These are phyloP conservation scores for Pangasius krempfi DNA, from an alignment of 2,797 vertebrate genomes.

Conservation along the genomic window DNA sequence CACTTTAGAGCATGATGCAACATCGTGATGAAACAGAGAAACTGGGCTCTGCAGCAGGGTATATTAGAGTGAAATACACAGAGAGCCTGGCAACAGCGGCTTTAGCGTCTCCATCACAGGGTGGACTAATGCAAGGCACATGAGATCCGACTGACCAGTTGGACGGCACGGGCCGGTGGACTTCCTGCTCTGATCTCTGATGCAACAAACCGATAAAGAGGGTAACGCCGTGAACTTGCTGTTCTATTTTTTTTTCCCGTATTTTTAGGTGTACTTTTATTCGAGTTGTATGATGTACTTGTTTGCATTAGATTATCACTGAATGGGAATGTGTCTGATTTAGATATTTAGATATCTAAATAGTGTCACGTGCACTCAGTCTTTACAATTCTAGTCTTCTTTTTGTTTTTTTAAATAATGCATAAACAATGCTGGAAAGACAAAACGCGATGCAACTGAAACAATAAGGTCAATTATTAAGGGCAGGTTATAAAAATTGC, in stretches of 20 bases:
- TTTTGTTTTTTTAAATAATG: background rate
- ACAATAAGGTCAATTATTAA: background rate
- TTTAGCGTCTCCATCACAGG: constrained; percentile 52
- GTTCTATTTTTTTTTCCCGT: background rate
- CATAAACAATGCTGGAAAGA: background rate
- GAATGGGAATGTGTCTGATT: constrained; percentile 4
- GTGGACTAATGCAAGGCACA: constrained; percentile 45
- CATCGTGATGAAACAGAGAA: constrained; percentile 61
- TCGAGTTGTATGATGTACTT: background rate
- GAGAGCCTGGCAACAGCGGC: constrained; percentile 57
- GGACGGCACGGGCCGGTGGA: constrained; percentile 45
- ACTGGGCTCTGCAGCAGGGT: constrained; percentile 59
- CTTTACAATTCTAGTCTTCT: background rate
- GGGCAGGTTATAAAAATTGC: background rate
- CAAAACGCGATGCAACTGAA: background rate
- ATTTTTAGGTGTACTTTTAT: background rate
- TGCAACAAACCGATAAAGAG: constrained; percentile 53
- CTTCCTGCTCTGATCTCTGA: constrained; percentile 51
- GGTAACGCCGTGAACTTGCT: constrained; percentile 47
- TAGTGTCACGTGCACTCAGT: background rate
- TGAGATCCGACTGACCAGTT: constrained; percentile 48
- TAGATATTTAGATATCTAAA: background rate
- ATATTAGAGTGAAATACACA: constrained; percentile 56
- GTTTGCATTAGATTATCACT: background rate
- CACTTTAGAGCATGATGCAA: constrained; percentile 65